Base-by-base conservation (phyloP, 2,888 invertebrate genomes). In the Ormyrus rosae region DNA sequence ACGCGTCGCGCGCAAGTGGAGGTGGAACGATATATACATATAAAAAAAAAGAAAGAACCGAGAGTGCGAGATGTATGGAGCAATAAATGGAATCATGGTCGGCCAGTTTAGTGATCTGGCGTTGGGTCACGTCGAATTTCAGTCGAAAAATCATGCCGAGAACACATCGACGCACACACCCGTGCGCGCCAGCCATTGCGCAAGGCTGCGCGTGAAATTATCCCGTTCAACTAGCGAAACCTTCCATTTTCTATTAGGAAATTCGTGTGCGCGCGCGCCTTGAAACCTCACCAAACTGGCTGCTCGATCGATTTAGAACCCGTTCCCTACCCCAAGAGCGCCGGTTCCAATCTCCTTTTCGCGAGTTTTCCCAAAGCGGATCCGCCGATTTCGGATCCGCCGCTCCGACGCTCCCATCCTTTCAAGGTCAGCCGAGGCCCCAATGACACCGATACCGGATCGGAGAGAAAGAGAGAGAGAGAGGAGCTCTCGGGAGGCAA, bases 181-280 rank as follows among this genome's bases (percentile, higher is more conserved):
- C 50, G 8, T 11, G 46, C 1, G 5, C 11, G 63, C n/a, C n/a
- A n/a, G 48, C 8, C 53, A 56, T 76, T 69, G 70, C 70, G 70
- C 51, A 71, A 77, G 6, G 46, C 48, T 48, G 34, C 48, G 56
- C 67, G 60, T 67, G 51, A 67, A 72, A 72, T 67, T 65, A 78
- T 78, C 60, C 11, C 77, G 65, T 46, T 58, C 51, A 34, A 2
- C 46, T 9, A 48, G 13, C 45, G 11, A 13, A 51, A 60, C 71
- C 64, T 70, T 70, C 71, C 53, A 71, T 72, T 72, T 78, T 71
- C 65, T 72, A 55, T 78, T 71, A 64, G 67, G 71, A 78, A 71
- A 72, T 72, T 58, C 71, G 45, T 58, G 13, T 48, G 10, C n/a
- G 10, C n/a, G 11, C 50, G 19, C 50, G 19, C 51, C 61, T 53